Evolutionary conservation across 1,140 invertebrate genomes (phyloP).

Genomic region (Euglossa dilemma): DNA sequence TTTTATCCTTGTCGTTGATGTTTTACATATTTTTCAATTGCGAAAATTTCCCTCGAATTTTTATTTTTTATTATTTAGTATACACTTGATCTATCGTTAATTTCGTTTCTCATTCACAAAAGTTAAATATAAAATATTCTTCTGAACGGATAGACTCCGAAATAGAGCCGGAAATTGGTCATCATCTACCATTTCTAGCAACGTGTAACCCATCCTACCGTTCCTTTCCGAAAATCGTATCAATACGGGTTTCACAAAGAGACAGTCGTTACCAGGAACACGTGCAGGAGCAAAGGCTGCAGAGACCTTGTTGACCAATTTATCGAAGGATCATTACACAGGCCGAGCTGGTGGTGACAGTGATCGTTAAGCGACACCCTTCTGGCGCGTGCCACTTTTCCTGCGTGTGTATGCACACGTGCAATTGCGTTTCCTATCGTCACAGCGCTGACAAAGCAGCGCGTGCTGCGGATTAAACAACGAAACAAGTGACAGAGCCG

Average conservation of each 20-base stretch:
- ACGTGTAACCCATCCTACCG: neutral
- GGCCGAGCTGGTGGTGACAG: neutral
- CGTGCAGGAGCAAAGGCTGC: conserved; percentile 3
- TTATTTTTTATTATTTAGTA: too few species aligned
- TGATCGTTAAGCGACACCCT: conserved; percentile 29
- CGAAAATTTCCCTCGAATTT: too few species aligned
- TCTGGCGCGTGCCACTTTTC: conserved; percentile 31
- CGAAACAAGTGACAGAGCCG: conserved; percentile 27
- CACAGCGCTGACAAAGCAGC: neutral
- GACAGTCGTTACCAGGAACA: neutral
- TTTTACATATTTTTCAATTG: too few species aligned
- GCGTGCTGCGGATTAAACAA: neutral
- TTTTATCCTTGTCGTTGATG: too few species aligned
- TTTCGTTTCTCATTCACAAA: too few species aligned
- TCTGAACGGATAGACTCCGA: too few species aligned
- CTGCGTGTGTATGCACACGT: neutral
- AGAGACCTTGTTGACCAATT: conserved; percentile 8
- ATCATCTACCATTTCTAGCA: too few species aligned
- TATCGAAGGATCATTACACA: conserved; percentile 6
- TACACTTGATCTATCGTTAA: too few species aligned
- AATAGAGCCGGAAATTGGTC: too few species aligned
- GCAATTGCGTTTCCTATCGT: neutral
- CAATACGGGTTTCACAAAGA: neutral
- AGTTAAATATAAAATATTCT: too few species aligned
- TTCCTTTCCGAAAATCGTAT: neutral